Percentiles rank a stretch among this genome's conserved stretches.
Conservation (phyloP, 2,888 invertebrate species). For the Acronicta aceris region DNA sequence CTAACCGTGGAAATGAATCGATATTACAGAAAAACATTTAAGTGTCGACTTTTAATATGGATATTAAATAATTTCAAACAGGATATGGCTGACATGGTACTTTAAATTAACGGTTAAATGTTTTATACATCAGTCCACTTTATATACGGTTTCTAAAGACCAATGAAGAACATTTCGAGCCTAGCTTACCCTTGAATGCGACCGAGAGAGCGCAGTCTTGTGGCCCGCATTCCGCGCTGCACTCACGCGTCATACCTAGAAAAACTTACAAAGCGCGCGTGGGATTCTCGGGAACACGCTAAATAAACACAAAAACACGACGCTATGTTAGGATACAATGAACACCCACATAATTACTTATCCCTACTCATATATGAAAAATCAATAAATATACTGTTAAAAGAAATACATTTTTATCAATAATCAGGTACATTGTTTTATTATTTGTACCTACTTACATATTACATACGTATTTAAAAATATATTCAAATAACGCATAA, state of each 20-base stretch:
- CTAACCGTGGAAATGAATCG: constrained; percentile 11
- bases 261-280: constrained; percentile 71
- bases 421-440: too few species aligned
- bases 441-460: too few species aligned
- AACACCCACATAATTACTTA: constrained; percentile 48
- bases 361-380: constrained; percentile 14
- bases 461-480: too few species aligned
- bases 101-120: neutral
- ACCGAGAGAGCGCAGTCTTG: constrained; percentile 61
- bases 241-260: constrained; percentile 75
- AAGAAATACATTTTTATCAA: too few species aligned
- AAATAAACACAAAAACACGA: constrained; percentile 68
- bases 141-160: constrained; percentile 44
- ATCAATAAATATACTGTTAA: constrained; percentile 6
- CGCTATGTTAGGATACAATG: constrained; percentile 67
- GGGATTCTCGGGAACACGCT: constrained; percentile 73
- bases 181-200: constrained; percentile 55
- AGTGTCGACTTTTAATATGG: neutral
- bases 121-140: constrained; percentile 25
- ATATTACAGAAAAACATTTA: neutral
- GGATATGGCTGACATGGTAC: neutral
- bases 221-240: constrained; percentile 71
- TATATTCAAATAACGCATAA: too few species aligned
- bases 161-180: constrained; percentile 47
- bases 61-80: neutral